A percentile compares a stretch with the other conserved stretches of the same genome.
Evolutionary conservation across 30 jellyfish, hydroid and myxozoan genomes (phyloP).

Genomic region (Hydractinia symbiolongicarpus): DNA sequence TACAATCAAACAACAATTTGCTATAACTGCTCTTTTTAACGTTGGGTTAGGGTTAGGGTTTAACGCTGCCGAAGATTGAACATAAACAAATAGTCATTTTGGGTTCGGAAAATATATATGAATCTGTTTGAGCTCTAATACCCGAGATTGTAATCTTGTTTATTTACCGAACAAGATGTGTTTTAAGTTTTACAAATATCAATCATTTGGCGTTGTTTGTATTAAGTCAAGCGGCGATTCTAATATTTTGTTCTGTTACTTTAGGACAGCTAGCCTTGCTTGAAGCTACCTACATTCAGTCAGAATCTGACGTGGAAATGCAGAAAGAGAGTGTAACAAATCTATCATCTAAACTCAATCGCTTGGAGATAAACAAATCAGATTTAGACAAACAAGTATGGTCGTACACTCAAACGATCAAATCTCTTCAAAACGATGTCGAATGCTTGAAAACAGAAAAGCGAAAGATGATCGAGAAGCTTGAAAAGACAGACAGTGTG

Average conservation of each 20-base stretch:
- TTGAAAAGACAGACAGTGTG: constrained; percentile 1
- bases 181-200: too few relatives aligned
- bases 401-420: not conserved
- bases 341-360: not conserved
- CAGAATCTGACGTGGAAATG: not conserved
- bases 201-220: too few relatives aligned
- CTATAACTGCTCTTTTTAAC: too few relatives aligned
- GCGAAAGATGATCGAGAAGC: not conserved
- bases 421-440: not conserved
- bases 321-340: not conserved
- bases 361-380: not conserved
- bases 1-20: too few relatives aligned
- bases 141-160: too few relatives aligned
- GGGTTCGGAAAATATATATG: too few relatives aligned
- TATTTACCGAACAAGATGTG: too few relatives aligned
- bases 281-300: not conserved
- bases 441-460: not conserved
- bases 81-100: too few relatives aligned
- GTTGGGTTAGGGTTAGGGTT: too few relatives aligned
- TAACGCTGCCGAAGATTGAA: too few relatives aligned
- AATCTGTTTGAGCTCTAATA: too few relatives aligned
- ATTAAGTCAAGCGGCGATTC: too few relatives aligned
- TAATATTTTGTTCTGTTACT: not conserved
- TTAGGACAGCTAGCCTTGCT: not conserved
- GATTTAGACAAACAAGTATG: not conserved